A percentile compares a stretch with the other conserved stretches of the same genome.
Evolutionary conservation across 2,888 invertebrate genomes (phyloP).

Genomic region (Ophraella communa): DNA sequence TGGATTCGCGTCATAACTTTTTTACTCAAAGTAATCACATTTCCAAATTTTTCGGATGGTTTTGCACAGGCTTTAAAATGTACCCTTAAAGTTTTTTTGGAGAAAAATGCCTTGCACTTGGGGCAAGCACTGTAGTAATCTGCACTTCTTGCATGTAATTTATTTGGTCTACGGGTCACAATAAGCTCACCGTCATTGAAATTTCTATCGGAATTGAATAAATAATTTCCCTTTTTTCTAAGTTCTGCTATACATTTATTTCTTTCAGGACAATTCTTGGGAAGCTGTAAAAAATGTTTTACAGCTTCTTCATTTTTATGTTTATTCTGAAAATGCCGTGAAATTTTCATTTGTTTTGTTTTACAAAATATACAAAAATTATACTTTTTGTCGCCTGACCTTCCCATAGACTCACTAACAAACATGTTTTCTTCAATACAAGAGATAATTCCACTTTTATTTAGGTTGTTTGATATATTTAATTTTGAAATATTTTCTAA

Average conservation of each 20-base stretch:
- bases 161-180: background rate
- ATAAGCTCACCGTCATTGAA: background rate
- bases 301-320: constrained; percentile 10
- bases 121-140: background rate
- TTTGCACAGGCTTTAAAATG: background rate
- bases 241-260: background rate
- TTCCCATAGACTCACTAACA: constrained; percentile 1
- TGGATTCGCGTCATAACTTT: constrained; percentile 11
- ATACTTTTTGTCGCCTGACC: constrained; percentile 1
- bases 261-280: background rate
- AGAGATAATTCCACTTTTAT: background rate
- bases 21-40: constrained; percentile 6
- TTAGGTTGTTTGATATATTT: background rate
- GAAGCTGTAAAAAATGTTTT: background rate
- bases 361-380: constrained; percentile 2
- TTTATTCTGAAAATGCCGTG: constrained; percentile 8
- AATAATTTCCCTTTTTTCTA: background rate
- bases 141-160: background rate
- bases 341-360: constrained; percentile 13
- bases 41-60: background rate
- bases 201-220: background rate
- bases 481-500: background rate
- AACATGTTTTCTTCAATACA: constrained; percentile 4
- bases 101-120: background rate
- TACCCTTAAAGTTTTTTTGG: background rate